Evolutionary conservation across 1,140 invertebrate genomes (phyloP), one percentile per base, ranked within the genome.

Genomic region (Drosophila erecta): DNA sequence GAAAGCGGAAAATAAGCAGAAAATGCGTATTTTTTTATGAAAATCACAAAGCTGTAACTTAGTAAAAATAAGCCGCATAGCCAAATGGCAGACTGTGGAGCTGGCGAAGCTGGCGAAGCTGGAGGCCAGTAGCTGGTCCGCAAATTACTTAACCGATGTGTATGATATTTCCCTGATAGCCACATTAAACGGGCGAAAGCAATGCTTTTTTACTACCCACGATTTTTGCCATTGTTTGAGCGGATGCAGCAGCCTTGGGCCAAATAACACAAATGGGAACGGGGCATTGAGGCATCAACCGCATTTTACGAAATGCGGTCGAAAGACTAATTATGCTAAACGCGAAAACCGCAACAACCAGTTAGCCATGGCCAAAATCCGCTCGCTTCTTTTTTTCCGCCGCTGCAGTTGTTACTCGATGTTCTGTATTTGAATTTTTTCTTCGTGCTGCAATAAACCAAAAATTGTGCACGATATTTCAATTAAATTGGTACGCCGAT

Each of bases 241-340:
- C 17, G 15, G 47, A 15, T 46, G 27, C 5, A 14, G 49, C 30
- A 35, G 15, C 49, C 49, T 51, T 51, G 49, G 30, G 49, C 30
- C 10, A 27, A 15, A 11, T 30, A 15, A 33, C 20, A 15, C 1
- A 35, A 10, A 35, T 35, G 35, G 12, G 11, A 4, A 15, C 35
- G 57, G 30, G 8, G 40, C 51, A 59, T 80, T 38, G 24, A 67
- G 56, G 38, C 41, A 43, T 61, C 47, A 74, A 76, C 76, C 79
- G 46, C 84, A 89, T 89, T 87, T 89, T 61, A 67, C 57, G 67
- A 70, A 87, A 80, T 78, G 84, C 84, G 84, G 84, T 89, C 72
- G 69, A 83, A 60, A 64, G 67, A 89, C 84, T 87, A 87, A 87
- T 87, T 87, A 87, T 87, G 79, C 84, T 89, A 87, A 87, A 87